Conservation (phyloP, 2,113 vertebrate genomes). For the Choloepus hoffmanni region DNA sequence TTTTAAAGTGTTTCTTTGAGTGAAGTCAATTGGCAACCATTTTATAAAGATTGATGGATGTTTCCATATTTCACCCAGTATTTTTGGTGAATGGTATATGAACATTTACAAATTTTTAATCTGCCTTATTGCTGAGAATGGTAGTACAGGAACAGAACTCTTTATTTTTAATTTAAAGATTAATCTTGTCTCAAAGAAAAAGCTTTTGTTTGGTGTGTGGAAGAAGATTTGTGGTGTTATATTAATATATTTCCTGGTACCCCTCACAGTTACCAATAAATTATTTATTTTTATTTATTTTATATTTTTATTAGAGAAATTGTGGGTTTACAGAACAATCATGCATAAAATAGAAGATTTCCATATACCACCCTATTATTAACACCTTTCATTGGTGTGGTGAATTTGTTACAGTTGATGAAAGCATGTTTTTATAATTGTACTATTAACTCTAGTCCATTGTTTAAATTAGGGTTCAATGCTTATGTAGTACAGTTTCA, state of each 20-base stretch:
- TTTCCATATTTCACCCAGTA: neutral
- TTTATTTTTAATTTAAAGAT: neutral
- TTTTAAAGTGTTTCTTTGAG: neutral
- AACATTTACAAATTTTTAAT: neutral
- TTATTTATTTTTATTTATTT: no score
- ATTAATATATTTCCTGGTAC: neutral
- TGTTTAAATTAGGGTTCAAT: no score
- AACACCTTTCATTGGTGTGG: no score
- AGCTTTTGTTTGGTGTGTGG: neutral
- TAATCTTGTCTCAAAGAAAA: neutral
- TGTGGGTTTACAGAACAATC: no score
- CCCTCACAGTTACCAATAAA: neutral
- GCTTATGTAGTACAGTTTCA: no score
- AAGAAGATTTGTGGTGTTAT: neutral
- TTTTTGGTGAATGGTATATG: conserved; percentile 15
- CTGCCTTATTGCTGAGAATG: neutral
- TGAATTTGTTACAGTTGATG: no score
- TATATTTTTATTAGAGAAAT: no score
- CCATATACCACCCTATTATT: no score
- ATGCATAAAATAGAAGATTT: no score
- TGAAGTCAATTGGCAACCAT: neutral
- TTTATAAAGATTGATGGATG: neutral
- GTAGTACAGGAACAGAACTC: neutral
- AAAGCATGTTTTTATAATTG: no score
- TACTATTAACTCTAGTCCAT: no score